Evolutionary conservation across 1,140 invertebrate species (phyloP), one percentile per base, ranked within the genome.

Genomic region (Saccostrea glomerata): DNA sequence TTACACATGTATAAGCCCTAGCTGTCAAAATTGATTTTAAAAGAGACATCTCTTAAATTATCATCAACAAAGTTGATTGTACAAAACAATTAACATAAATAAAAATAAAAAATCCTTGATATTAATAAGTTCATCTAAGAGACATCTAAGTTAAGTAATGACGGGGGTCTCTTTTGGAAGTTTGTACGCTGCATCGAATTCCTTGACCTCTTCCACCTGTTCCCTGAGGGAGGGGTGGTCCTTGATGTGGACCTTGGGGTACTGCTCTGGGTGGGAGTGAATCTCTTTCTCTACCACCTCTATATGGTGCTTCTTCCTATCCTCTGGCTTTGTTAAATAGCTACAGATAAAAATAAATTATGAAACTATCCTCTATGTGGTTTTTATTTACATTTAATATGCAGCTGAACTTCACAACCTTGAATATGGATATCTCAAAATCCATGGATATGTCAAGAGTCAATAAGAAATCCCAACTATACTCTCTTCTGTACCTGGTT

Each of bases 261-360:
- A 91, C 55, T 88, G 86, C 55, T 91, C 89, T 20, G 92, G 91
- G 56, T 92, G 90, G 3, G 85, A 36, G 58, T 90, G 88, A 36
- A 92, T 82, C 56, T 89, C 92, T n/a, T 90, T 82, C 47, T 90
- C 92, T 15, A 92, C 90, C 55, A 92, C 82, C 63, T 88, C 86
- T 17, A 90, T 87, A 70, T 91, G 92, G 82, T 92, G 90, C 60
- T 90, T 89, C 40, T 89, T 86, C 13, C 91, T 86, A 13, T 90
- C 82, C 15, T 91, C 90, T 66, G 82, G 85, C 13, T 87, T 55
- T 82, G 89, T 91, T 9, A 91, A 82, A 73, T 91, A 90, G 66
- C 90, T 92, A 58, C 12, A 88, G 66, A 85, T 82, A 82, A 23
- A 58, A 66, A 56, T 36, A 66, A 58, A 17, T 23, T 54, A 20